Base-by-base conservation (phyloP, 2,113 vertebrate species). In the Salvator merianae region DNA sequence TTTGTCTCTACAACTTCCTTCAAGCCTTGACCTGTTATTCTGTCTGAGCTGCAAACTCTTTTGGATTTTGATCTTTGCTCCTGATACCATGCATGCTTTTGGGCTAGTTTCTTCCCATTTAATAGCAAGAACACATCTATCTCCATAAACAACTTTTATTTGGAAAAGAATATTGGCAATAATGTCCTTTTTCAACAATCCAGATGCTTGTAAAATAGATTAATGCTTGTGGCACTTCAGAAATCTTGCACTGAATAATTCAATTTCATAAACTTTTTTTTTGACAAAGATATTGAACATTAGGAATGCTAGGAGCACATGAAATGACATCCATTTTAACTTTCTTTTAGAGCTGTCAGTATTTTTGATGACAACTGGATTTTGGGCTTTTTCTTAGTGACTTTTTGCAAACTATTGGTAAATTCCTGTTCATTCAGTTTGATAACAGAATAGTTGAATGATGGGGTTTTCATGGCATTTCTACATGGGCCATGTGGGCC, bases 191-290 rank as follows among this genome's bases (percentile, higher is more conserved):
- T 73, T 79, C 53, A 79, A 63, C 55, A 62, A 79, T 65, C 81
- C 81, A 82, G 81, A 85, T 79, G 66, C 55, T 72, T 79, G 83
- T 62, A 79, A 34, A 85, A 73, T 79, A 85, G 83, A 73, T 36
- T 70, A 85, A 79, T 85, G 76, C 83, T 65, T 79, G 59, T 65
- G n/a, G 68, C 30, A 50, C 55, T 85, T 73, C 68, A 79, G 55
- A 63, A 85, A 79, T 36, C 13, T 85, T 77, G 34, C 77, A 73
- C 59, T 78, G 53, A 84, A 84, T 84, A 47, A 85, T 78, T 65
- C 68, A 65, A 34, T 79, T 79, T 79, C 66, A 73, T 38, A 73
- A 73, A 65, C 30, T 8, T 32, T 13, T 36, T 8, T 47, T 71
- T 55, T 30, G 18, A 43, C 40, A 40, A 73, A 34, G 36, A 62